Base-by-base conservation (phyloP, 2,113 vertebrate species). In the Gnathonemus longibarbis region DNA sequence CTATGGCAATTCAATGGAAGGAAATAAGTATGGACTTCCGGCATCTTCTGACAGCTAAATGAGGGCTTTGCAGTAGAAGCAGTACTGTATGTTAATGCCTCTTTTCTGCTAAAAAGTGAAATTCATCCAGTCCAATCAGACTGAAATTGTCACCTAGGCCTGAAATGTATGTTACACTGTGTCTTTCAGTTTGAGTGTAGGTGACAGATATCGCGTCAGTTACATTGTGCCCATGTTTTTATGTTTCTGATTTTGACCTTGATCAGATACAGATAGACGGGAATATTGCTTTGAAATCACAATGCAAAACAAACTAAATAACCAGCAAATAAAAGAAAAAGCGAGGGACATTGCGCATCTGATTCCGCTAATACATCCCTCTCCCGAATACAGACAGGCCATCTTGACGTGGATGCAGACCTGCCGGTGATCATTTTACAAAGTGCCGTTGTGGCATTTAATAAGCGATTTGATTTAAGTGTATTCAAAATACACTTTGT, bases 401-500 rank as follows among this genome's bases (percentile, higher is more conserved):
- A 88, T 1, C 42, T 15, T 53, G 45, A 35, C 35, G 84, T 70
- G 84, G 74, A 7, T 87, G 84, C 87, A 7, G 87, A 84, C 42
- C 50, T 80, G 66, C 27, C n/a, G 45, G 66, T 19, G 90, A 15
- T 80, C 52, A 42, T 53, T 27, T 87, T 35, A 52, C 84, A 70
- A 11, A 70, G 17, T 8, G 21, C 2, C 9, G 42, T 87, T 88
- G 49, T 80, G 35, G 7, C 42, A 45, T 90, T 56, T 88, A 83
- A 56, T 58, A 24, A 87, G 56, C 48, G 87, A 85, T 77, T 87
- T 49, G 50, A 19, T 88, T 24, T 52, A 46, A 21, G n/a, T 35
- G 87, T 90, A 90, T 88, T 83, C 90, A 90, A 88, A 90, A 84
- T 87, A 84, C 66, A 62, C 83, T 88, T 90, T 50, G 19, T 58